These are phyloP conservation scores for Tangara arthus DNA, from an alignment of 2,797 vertebrate genomes.

Conservation along the genomic window DNA sequence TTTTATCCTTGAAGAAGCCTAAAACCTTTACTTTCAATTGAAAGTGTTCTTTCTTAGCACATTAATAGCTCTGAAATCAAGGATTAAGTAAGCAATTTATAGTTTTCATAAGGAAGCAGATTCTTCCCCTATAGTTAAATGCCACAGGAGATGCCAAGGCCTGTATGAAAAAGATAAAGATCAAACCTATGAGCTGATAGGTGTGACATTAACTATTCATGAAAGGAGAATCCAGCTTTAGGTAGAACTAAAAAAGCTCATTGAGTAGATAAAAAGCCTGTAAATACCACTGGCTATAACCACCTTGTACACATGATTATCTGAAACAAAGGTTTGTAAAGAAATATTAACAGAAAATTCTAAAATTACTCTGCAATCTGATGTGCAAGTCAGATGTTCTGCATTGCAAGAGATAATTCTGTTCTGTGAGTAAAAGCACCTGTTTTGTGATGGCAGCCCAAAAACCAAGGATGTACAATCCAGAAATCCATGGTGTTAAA, in stretches of 20 bases:
- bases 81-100: background rate
- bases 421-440: background rate
- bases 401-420: background rate
- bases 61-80: background rate
- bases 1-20: background rate
- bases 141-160: background rate
- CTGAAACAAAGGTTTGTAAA: background rate
- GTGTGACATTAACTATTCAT: background rate
- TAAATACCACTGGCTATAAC: background rate
- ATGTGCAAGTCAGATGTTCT: background rate
- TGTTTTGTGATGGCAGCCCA: background rate
- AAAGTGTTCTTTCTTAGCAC: background rate
- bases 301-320: background rate
- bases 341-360: background rate
- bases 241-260: background rate
- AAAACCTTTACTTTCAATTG: background rate
- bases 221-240: background rate
- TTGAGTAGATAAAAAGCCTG: background rate
- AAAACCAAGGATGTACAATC: background rate
- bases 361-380: background rate
- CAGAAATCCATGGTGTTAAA: background rate
- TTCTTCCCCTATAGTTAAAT: background rate
- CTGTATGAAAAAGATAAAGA: background rate
- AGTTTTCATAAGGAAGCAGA: background rate
- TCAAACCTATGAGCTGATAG: background rate